A percentile compares a stretch with the other conserved stretches of the same genome.
Evolutionary conservation across 2,888 invertebrate species (phyloP).

Genomic region (Eupithecia tripunctaria): DNA sequence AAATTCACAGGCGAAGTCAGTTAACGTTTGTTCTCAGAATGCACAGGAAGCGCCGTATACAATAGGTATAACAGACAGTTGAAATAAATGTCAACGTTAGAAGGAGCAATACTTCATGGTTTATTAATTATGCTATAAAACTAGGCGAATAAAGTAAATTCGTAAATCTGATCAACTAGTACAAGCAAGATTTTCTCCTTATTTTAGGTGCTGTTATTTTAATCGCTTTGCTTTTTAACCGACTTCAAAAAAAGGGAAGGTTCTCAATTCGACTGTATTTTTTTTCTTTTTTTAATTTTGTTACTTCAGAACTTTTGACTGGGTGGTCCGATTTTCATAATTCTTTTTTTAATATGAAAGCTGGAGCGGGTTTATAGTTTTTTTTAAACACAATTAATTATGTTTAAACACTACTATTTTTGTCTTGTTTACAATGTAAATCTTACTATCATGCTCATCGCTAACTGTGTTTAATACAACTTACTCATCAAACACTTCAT

Average conservation of each 20-base stretch:
- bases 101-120: background rate
- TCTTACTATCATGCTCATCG: background rate
- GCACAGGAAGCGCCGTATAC: conserved; percentile 60
- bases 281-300: too few species aligned
- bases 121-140: background rate
- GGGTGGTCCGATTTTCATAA: too few species aligned
- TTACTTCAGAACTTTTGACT: too few species aligned
- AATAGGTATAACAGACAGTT: background rate
- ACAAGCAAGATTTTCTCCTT: background rate
- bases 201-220: background rate
- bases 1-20: conserved; percentile 42
- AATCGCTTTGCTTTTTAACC: background rate
- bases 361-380: too few species aligned
- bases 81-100: background rate
- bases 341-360: too few species aligned
- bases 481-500: background rate
- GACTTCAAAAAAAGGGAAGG: too few species aligned
- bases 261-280: too few species aligned
- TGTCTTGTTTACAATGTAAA: background rate
- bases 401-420: background rate
- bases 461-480: background rate
- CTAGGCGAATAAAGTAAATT: background rate
- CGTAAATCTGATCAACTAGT: background rate
- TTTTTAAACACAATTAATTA: too few species aligned
- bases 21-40: conserved; percentile 55